Evolutionary conservation across 2,113 vertebrate genomes (phyloP), one percentile per base, ranked within the genome.

Genomic region (Macquaria australasica): DNA sequence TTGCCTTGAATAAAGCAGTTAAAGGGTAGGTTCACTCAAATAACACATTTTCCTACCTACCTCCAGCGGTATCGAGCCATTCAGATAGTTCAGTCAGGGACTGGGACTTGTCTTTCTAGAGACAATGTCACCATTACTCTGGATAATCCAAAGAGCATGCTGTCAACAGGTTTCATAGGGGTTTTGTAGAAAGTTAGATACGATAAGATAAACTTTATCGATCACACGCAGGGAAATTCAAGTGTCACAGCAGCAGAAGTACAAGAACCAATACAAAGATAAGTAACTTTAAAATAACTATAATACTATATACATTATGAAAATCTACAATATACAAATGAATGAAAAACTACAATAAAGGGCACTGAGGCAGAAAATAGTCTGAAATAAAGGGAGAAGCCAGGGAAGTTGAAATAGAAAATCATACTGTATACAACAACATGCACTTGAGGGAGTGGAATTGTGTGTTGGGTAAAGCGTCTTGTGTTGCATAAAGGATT

Each of bases 1-100:
- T 59, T 63, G 34, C 16, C 39, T 83, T 69, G 23, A 81, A 48
- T 37, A 81, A 86, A 79, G 66, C 59, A 64, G 34, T 71, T 56
- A 64, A 55, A 41, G 51, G 18, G 15, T n/a, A 68, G 31, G 25
- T 45, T 56, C 21, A 43, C 67, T 67, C 14, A 73, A 77, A 51
- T 10, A 21, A 16, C 23, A 23, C 3, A 20, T 37, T 50, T 20
- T n/a, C 28, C 34, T 64, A 6, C 37, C n/a, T 16, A 7, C 11
- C 31, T 37, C 12, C 1, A 14, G 39, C 9, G 2, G 18, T 31
- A 56, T 51, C 0, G 5, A 59, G 39, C 51, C 10, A 10, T 12
- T 6, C 34, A n/a, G 34, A 28, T 25, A 7, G 25, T 20, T n/a
- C n/a, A n/a, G n/a, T n/a, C n/a, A n/a, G n/a, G n/a, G n/a, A n/a